phyloP scores from a whole-genome alignment of 2,888 invertebrate genomes.

The Cabera pusaria region DNA sequence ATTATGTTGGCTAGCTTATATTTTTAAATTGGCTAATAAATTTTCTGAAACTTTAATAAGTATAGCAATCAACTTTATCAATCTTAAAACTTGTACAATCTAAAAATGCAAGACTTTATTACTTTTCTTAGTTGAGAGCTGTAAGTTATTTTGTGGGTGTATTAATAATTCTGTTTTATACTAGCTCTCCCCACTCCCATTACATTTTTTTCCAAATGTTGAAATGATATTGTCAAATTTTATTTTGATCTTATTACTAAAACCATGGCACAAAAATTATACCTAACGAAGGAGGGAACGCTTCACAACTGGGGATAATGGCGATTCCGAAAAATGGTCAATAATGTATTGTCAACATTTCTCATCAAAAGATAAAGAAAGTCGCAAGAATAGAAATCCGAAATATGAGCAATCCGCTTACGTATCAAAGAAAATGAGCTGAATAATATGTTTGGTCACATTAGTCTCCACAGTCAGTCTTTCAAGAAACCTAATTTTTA shows the following conservation, averaged over 20 bases:
- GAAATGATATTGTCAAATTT: conserved; percentile 71
- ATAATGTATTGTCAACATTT: conserved; percentile 37
- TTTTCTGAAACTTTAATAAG: conserved; percentile 68
- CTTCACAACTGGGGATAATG: conserved; percentile 73
- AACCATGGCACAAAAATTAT: conserved; percentile 79
- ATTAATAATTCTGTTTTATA: no score
- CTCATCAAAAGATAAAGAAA: conserved; percentile 43
- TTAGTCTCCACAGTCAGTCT: conserved; percentile 76
- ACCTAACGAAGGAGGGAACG: conserved; percentile 79
- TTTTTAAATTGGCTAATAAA: conserved; percentile 71
- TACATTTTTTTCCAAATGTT: not conserved
- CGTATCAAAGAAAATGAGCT: conserved; percentile 61
- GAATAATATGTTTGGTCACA: conserved; percentile 64
- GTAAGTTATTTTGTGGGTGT: not conserved
- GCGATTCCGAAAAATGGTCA: conserved; percentile 43
- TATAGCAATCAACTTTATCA: conserved; percentile 37
- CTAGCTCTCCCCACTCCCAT: no score
- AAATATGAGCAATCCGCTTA: conserved; percentile 71
- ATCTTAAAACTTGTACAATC: conserved; percentile 24
- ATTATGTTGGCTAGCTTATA: conserved; percentile 60
- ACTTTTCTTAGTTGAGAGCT: conserved; percentile 5
- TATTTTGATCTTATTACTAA: conserved; percentile 70
- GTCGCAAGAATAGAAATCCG: conserved; percentile 53
- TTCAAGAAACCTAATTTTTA: conserved; percentile 71
- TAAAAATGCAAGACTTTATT: conserved; percentile 16